These are phyloP conservation scores for Diarsia brunnea DNA, from an alignment of 2,888 invertebrate genomes.

Conservation along the genomic window DNA sequence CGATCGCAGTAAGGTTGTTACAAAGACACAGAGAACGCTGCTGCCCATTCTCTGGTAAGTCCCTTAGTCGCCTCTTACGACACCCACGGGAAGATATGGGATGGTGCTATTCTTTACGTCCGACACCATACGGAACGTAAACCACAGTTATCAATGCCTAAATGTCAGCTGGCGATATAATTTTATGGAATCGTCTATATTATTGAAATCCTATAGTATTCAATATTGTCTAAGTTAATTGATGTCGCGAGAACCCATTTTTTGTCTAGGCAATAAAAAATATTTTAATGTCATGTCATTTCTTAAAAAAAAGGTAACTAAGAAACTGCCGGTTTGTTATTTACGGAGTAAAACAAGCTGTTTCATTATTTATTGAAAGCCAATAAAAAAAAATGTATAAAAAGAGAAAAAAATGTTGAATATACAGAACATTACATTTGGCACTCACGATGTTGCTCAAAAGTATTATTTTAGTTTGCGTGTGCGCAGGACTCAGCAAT, in stretches of 20 bases:
- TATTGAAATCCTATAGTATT: no score
- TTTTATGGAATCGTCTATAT: no score
- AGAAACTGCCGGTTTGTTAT: neutral
- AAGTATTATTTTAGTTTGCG: neutral
- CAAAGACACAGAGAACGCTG: no score
- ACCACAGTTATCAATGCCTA: no score
- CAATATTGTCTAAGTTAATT: no score
- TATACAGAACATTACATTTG: neutral
- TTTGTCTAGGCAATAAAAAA: neutral
- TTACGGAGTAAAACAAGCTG: constrained; percentile 1
- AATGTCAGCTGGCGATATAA: no score
- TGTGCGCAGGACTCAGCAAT: constrained; percentile 9
- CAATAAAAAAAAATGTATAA: constrained; percentile 1
- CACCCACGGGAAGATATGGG: no score
- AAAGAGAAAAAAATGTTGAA: neutral
- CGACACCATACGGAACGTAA: no score
- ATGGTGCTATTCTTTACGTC: no score
- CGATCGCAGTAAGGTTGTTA: no score
- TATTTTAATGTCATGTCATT: neutral
- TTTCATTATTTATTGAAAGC: constrained; percentile 11
- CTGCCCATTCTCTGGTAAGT: no score
- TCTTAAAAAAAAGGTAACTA: neutral
- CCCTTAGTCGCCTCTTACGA: no score
- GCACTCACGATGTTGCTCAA: constrained; percentile 18
- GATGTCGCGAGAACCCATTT: neutral